Conservation (phyloP, 2,797 vertebrate genomes). For the Fistularia tabacaria region DNA sequence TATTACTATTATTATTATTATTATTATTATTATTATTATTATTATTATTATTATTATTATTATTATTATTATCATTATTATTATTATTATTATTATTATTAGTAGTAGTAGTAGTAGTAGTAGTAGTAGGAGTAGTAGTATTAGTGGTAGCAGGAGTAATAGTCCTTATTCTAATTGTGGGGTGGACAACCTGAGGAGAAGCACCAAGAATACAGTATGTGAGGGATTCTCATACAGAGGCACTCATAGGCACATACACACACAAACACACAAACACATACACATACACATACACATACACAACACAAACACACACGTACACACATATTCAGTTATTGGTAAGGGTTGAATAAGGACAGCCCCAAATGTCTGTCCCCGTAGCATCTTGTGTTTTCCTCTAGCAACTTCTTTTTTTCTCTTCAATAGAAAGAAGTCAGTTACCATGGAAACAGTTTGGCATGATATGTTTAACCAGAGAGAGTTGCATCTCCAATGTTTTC, state of each 20-base stretch:
- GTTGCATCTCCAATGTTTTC: constrained; percentile 40
- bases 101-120: too few relatives aligned
- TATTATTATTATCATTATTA: constrained; percentile 3
- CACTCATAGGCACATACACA: too few relatives aligned
- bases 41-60: constrained; percentile 17
- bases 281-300: too few relatives aligned
- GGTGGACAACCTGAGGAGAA: too few relatives aligned
- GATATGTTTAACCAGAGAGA: constrained; percentile 28
- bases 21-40: not conserved
- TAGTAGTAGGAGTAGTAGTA: not conserved
- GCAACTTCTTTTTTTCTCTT: constrained; percentile 2
- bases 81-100: not conserved
- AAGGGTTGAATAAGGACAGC: constrained; percentile 10
- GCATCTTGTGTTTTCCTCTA: constrained; percentile 3
- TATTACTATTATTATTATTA: not conserved
- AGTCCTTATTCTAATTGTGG: too few relatives aligned
- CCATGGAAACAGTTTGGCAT: constrained; percentile 47
- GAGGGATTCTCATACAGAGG: too few relatives aligned
- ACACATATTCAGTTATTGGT: too few relatives aligned
- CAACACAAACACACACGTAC: too few relatives aligned
- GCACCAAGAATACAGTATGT: too few relatives aligned
- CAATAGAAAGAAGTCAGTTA: constrained; percentile 19
- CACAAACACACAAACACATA: too few relatives aligned
- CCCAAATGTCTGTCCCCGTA: constrained; percentile 15
- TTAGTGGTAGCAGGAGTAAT: too few relatives aligned